Conservation (phyloP, 2,797 vertebrate genomes). For the Poecilia velifera region DNA sequence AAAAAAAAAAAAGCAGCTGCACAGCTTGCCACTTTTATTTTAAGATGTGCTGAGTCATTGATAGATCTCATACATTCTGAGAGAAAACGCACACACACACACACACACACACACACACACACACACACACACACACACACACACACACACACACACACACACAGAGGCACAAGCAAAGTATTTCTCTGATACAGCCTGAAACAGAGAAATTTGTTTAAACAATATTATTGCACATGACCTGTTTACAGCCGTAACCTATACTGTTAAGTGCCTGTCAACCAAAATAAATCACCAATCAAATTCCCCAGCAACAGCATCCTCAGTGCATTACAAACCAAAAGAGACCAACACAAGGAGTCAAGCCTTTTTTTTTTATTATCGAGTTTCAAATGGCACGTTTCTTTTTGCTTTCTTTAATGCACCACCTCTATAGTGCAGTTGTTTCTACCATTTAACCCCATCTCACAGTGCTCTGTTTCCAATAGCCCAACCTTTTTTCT, state of each 20-base stretch:
- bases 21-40: slow-evolving; percentile 10
- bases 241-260: background rate
- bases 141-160: too few species aligned
- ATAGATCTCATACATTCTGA: background rate
- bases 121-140: background rate
- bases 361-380: too few species aligned
- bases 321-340: background rate
- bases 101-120: too few species aligned
- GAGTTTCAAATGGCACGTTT: background rate
- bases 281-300: background rate
- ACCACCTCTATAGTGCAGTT: slow-evolving; percentile 16
- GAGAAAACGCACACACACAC: background rate
- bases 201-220: background rate
- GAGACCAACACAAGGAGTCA: background rate
- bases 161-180: background rate
- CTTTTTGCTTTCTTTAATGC: background rate
- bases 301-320: background rate
- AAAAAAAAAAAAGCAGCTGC: background rate
- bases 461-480: slow-evolving; percentile 43
- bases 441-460: slow-evolving; percentile 13
- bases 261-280: background rate
- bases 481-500: slow-evolving; percentile 51
- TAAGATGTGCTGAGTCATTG: background rate
- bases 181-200: background rate
- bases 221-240: too few species aligned